These are phyloP conservation scores for Oscheius myriophilus DNA, from an alignment of 2,888 invertebrate species.

Conservation along the genomic window DNA sequence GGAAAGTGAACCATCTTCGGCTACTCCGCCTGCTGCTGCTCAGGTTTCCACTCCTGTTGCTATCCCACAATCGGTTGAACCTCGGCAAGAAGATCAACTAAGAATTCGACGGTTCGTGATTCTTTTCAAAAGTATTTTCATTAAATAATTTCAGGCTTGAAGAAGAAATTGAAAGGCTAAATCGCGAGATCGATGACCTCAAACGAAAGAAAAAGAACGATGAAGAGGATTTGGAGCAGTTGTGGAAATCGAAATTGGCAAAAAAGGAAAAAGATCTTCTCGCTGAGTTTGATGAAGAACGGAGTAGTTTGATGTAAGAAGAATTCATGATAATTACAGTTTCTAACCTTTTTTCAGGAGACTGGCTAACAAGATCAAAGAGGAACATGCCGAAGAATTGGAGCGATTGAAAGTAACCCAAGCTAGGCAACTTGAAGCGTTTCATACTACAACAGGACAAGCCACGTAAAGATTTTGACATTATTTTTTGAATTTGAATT, in stretches of 20 bases:
- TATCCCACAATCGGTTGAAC: no score
- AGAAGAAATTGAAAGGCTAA: slow-evolving; percentile 26
- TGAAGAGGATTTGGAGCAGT: slow-evolving; percentile 28
- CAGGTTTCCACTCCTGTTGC: not conserved
- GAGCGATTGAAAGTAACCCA: slow-evolving; percentile 42
- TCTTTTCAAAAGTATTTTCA: no score
- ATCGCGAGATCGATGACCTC: slow-evolving; percentile 29
- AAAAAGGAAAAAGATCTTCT: slow-evolving; percentile 20
- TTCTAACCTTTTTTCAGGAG: slow-evolving; percentile 30
- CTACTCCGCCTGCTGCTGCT: not conserved
- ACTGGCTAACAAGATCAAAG: slow-evolving; percentile 38
- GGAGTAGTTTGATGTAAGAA: slow-evolving; percentile 15
- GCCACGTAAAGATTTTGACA: slow-evolving; percentile 29
- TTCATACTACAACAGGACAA: slow-evolving; percentile 40
- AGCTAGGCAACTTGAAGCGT: slow-evolving; percentile 45
- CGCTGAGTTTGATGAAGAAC: slow-evolving; percentile 14
- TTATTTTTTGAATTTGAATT: not conserved
- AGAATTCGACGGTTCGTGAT: slow-evolving; percentile 1
- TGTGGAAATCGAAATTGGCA: slow-evolving; percentile 18
- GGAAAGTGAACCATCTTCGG: slow-evolving; percentile 16
- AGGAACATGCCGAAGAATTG: slow-evolving; percentile 45
- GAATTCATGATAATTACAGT: not conserved
- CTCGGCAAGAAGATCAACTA: slow-evolving; percentile 9
- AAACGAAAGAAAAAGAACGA: slow-evolving; percentile 27
- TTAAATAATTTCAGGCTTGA: slow-evolving; percentile 19